These are phyloP conservation scores for Crotalus horridus DNA, from an alignment of 2,113 vertebrate species.

Conservation along the genomic window DNA sequence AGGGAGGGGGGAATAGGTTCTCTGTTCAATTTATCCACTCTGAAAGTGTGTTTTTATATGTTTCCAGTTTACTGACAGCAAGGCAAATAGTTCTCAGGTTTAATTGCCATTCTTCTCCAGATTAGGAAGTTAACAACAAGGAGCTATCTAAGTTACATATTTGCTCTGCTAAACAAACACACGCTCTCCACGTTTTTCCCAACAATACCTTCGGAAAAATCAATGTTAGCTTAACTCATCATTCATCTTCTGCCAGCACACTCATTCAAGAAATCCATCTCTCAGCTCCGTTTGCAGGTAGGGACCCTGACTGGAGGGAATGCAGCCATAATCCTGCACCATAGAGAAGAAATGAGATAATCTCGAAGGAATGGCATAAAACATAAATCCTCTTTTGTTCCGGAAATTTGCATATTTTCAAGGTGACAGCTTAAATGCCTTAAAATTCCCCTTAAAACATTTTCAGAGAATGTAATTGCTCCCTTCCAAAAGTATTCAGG, in stretches of 20 bases:
- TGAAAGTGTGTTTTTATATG: neutral
- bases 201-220: neutral
- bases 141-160: neutral
- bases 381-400: neutral
- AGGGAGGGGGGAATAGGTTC: neutral
- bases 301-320: neutral
- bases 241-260: neutral
- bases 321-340: too few species aligned
- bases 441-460: too few species aligned
- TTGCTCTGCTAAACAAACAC: neutral
- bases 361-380: neutral
- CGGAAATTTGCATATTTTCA: neutral
- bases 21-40: neutral
- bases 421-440: neutral
- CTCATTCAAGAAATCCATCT: neutral
- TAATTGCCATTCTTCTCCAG: neutral
- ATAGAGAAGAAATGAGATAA: neutral
- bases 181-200: neutral
- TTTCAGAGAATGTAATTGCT: neutral
- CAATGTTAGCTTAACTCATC: neutral
- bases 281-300: neutral
- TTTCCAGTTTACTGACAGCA: neutral
- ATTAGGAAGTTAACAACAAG: neutral
- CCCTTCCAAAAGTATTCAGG: neutral
- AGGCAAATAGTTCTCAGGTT: neutral